These are phyloP conservation scores for Gymnocheta viridis DNA, from an alignment of 2,888 invertebrate species.

Conservation along the genomic window DNA sequence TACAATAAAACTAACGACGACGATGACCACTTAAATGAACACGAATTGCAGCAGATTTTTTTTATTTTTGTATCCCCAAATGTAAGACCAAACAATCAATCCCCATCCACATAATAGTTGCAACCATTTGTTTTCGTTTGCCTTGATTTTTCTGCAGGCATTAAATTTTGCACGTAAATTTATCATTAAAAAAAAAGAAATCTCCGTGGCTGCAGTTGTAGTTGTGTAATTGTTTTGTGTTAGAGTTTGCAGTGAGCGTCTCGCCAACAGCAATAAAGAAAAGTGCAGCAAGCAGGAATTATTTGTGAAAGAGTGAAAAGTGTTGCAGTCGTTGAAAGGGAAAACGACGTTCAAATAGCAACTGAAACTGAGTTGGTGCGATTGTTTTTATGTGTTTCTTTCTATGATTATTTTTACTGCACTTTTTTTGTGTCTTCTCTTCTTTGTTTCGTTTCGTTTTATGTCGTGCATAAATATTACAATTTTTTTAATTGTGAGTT, in stretches of 20 bases:
- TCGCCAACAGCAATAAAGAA: conserved; percentile 47
- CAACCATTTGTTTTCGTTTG: conserved; percentile 17
- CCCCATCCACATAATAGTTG: neutral
- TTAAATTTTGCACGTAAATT: conserved; percentile 19
- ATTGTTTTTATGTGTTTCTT: conserved; percentile 39
- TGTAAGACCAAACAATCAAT: conserved; percentile 43
- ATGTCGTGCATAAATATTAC: neutral
- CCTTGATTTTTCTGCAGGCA: neutral
- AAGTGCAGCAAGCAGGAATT: conserved; percentile 39
- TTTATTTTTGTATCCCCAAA: conserved; percentile 20
- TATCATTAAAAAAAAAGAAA: neutral
- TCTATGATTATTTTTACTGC: conserved; percentile 1
- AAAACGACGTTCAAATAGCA: conserved; percentile 58
- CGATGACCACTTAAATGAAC: neutral
- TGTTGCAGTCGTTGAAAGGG: conserved; percentile 68
- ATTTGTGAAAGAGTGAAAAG: conserved; percentile 41
- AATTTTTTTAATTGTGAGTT: conserved; percentile 24
- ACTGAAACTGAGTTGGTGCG: conserved; percentile 32
- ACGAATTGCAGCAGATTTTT: neutral
- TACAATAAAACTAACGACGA: conserved; percentile 15
- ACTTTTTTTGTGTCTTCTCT: neutral
- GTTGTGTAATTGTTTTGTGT: conserved; percentile 14
- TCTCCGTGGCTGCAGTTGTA: conserved; percentile 12
- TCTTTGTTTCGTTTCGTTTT: neutral
- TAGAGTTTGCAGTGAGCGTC: conserved; percentile 36